A percentile compares a stretch with the other conserved stretches of the same genome.
phyloP scores from a whole-genome alignment of 2,797 vertebrate species.

The Sciaenops ocellatus region DNA sequence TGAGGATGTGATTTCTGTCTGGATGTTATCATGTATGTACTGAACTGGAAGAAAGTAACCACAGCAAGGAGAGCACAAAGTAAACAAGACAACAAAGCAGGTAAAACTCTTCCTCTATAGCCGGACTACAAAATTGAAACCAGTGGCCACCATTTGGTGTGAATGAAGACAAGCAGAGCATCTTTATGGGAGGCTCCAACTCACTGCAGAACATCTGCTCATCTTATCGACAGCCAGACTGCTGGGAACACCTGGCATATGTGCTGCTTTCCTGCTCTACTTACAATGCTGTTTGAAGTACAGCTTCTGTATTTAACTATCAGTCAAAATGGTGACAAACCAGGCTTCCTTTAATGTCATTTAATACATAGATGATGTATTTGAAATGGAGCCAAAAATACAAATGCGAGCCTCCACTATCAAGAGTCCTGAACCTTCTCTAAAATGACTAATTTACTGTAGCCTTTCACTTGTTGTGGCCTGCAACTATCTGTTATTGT shows the following conservation, averaged over 20 bases:
- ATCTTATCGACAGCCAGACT: conserved; percentile 27
- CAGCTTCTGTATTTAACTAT: conserved; percentile 23
- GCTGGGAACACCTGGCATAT: conserved; percentile 55
- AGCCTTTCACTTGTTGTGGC: background rate
- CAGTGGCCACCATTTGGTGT: conserved; percentile 11
- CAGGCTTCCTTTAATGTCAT: background rate
- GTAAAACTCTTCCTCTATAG: conserved; percentile 13
- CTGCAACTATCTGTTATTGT: background rate
- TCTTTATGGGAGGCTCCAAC: conserved; percentile 31
- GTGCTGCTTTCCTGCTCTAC: conserved; percentile 44
- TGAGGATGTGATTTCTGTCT: background rate
- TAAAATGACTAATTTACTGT: background rate
- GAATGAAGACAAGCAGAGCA: conserved; percentile 39
- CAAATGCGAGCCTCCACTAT: background rate
- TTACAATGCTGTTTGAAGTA: conserved; percentile 50
- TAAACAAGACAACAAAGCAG: conserved; percentile 2
- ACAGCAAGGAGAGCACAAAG: background rate
- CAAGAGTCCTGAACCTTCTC: background rate
- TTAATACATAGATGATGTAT: background rate
- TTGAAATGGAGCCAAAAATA: background rate
- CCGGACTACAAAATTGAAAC: conserved; percentile 19
- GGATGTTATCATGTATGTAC: background rate
- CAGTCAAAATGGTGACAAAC: conserved; percentile 10
- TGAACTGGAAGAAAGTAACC: background rate
- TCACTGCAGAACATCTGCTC: conserved; percentile 64